Conservation (phyloP, 37 sponge, comb jelly and placozoan species). For the Amphimedon queenslandica region DNA sequence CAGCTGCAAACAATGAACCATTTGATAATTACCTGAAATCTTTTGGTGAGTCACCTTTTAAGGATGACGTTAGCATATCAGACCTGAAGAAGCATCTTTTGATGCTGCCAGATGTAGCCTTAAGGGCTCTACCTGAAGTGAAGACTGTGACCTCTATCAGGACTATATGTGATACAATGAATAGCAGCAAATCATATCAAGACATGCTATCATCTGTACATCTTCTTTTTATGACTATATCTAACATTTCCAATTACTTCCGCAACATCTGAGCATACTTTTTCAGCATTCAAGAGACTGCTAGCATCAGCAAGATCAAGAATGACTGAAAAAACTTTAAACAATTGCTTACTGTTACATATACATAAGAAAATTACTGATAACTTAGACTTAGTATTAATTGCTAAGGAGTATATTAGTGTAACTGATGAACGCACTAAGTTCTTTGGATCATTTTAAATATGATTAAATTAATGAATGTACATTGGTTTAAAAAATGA, state of each 20-base stretch:
- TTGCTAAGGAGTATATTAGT: too few species aligned
- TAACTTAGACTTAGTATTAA: too few species aligned
- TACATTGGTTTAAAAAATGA: too few species aligned
- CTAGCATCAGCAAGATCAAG: too few species aligned
- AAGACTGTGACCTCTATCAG: slow-evolving; percentile 45
- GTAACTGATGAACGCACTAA: too few species aligned
- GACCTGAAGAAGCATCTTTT: slow-evolving; percentile 33
- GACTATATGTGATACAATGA: slow-evolving; percentile 64
- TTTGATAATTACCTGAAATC: slow-evolving; percentile 14
- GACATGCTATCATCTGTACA: slow-evolving; percentile 34
- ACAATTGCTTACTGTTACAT: too few species aligned
- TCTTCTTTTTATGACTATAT: slow-evolving; percentile 49
- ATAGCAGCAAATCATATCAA: slow-evolving; percentile 10
- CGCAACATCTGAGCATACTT: slow-evolving; percentile 66
- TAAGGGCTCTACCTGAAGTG: slow-evolving; percentile 23
- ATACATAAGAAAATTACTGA: too few species aligned
- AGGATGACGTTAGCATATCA: slow-evolving; percentile 40
- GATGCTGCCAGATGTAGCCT: slow-evolving; percentile 44
- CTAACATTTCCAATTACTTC: slow-evolving; percentile 68
- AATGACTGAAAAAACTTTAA: too few species aligned
- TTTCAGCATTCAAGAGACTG: too few species aligned
- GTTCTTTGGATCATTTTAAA: too few species aligned
- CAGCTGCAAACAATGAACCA: slow-evolving; percentile 30
- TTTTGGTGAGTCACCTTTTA: slow-evolving; percentile 36
- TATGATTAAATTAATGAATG: too few species aligned